phyloP scores from a whole-genome alignment of 2,888 invertebrate species.

The Eledone cirrhosa region DNA sequence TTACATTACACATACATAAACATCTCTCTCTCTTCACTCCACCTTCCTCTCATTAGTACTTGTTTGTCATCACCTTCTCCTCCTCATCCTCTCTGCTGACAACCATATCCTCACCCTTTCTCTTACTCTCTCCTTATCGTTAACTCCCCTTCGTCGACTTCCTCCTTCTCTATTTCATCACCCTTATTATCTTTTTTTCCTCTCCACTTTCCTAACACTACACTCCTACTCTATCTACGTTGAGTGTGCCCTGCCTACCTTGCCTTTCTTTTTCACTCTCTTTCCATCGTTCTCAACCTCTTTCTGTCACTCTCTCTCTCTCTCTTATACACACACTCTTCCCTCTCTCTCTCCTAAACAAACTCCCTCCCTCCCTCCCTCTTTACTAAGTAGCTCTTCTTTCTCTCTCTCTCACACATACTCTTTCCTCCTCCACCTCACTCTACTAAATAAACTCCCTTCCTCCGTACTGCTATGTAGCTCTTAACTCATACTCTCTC shows the following conservation, averaged over 20 bases:
- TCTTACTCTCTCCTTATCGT: neutral
- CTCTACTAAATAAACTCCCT: neutral
- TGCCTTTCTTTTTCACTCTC: neutral
- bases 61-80: too few species aligned
- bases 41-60: too few species aligned
- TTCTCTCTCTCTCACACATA: neutral
- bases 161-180: neutral
- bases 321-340: neutral
- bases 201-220: neutral
- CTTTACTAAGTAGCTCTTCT: neutral
- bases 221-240: neutral
- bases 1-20: too few species aligned
- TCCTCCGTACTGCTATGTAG: slow-evolving; percentile 49
- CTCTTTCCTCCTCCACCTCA: slow-evolving; percentile 4
- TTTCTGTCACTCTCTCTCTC: neutral
- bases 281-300: neutral
- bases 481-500: slow-evolving; percentile 47
- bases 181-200: neutral
- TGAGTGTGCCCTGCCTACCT: neutral
- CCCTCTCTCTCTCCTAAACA: slow-evolving; percentile 3
- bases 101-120: neutral
- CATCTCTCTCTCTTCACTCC: too few species aligned
- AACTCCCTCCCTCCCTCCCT: neutral
- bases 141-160: neutral
- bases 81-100: too few species aligned